phyloP scores from a whole-genome alignment of 2,888 invertebrate species.

The Xanthia icteritia region DNA sequence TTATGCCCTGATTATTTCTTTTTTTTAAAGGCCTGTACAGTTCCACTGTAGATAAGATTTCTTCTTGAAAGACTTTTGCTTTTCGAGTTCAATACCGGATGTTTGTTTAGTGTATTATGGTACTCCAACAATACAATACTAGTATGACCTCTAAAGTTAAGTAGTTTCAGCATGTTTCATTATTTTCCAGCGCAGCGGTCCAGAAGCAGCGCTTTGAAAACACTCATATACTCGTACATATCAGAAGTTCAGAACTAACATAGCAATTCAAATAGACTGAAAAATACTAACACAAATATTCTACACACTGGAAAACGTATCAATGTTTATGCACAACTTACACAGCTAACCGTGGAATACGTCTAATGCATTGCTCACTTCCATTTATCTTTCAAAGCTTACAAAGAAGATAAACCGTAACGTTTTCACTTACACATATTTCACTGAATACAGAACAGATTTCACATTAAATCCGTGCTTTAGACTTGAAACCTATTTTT shows the following conservation, averaged over 20 bases:
- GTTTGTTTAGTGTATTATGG: neutral
- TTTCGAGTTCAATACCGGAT: neutral
- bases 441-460: slow-evolving; percentile 9
- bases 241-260: neutral
- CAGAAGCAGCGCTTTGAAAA: slow-evolving; percentile 59
- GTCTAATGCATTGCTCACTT: slow-evolving; percentile 10
- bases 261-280: neutral
- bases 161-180: slow-evolving; percentile 49
- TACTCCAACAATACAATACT: slow-evolving; percentile 8
- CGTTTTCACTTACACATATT: slow-evolving; percentile 19
- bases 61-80: neutral
- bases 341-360: neutral
- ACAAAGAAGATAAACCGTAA: slow-evolving; percentile 6
- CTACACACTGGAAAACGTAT: too few species aligned
- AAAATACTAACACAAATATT: neutral
- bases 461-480: slow-evolving; percentile 33
- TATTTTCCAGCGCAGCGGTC: slow-evolving; percentile 69
- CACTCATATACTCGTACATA: too few species aligned
- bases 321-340: neutral
- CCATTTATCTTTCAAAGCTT: slow-evolving; percentile 28
- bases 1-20: too few species aligned
- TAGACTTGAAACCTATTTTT: slow-evolving; percentile 29
- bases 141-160: slow-evolving; percentile 63
- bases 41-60: too few species aligned
- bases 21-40: too few species aligned